These are phyloP conservation scores for Germaria angustata DNA, from an alignment of 2,888 invertebrate genomes.

Conservation along the genomic window DNA sequence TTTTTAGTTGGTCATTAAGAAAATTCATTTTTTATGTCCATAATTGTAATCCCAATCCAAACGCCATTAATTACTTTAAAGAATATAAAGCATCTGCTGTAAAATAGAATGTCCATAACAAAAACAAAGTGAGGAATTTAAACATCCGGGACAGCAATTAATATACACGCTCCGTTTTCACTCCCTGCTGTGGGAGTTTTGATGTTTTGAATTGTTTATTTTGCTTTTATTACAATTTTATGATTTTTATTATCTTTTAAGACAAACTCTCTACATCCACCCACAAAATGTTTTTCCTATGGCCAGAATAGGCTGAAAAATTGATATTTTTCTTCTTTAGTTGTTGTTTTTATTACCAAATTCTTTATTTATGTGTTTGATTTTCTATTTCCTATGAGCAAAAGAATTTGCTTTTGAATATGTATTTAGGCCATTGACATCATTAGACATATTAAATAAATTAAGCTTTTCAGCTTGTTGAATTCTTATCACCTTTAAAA, in stretches of 20 bases:
- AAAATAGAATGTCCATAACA: not conserved
- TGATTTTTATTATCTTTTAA: not conserved
- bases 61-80: not conserved
- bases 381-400: not conserved
- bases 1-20: slow-evolving; percentile 16
- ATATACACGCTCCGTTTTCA: too few relatives aligned
- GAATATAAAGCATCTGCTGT: slow-evolving; percentile 1
- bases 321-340: not conserved
- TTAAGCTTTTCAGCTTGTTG: not conserved
- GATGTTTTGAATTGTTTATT: not conserved
- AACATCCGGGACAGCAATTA: too few relatives aligned
- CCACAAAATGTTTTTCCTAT: slow-evolving; percentile 1
- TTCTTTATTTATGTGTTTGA: not conserved
- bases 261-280: not conserved
- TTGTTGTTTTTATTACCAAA: not conserved
- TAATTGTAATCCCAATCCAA: not conserved
- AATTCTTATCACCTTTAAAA: not conserved
- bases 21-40: not conserved
- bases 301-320: not conserved
- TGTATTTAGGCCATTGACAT: slow-evolving; percentile 27
- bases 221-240: not conserved
- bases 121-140: not conserved
- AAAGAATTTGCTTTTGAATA: slow-evolving; percentile 1
- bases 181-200: too few relatives aligned
- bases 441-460: not conserved